phyloP scores from a whole-genome alignment of 2,797 vertebrate genomes.

The Phoebastria nigripes region DNA sequence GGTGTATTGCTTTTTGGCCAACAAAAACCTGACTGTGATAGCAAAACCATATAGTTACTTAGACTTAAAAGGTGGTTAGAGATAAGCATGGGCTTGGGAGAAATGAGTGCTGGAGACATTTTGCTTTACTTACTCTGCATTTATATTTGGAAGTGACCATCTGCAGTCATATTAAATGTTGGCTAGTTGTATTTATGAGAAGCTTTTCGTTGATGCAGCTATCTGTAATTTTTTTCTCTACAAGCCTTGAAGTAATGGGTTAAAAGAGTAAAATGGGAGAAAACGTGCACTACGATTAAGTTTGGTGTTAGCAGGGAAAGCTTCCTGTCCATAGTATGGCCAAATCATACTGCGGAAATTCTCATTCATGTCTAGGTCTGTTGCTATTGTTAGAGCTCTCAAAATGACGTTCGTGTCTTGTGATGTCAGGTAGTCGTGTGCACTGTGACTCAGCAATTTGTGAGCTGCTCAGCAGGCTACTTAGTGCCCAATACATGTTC shows the following conservation, averaged over 20 bases:
- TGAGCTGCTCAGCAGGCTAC: not conserved
- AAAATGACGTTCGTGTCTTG: not conserved
- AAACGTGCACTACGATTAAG: not conserved
- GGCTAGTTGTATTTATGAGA: not conserved
- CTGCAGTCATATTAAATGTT: not conserved
- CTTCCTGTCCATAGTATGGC: not conserved
- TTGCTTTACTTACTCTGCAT: not conserved
- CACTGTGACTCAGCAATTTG: conserved; percentile 41
- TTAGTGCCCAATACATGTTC: not conserved
- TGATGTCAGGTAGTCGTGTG: not conserved
- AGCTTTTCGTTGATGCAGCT: not conserved
- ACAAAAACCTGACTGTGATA: not conserved
- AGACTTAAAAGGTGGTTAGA: not conserved
- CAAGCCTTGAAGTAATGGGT: not conserved
- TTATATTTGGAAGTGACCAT: not conserved
- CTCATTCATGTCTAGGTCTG: not conserved
- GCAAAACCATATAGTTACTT: not conserved
- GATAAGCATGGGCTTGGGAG: not conserved
- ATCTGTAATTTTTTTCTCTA: not conserved
- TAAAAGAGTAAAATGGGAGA: not conserved
- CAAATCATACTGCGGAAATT: not conserved
- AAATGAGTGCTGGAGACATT: not conserved
- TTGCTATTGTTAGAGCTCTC: not conserved
- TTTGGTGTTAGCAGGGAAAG: not conserved
- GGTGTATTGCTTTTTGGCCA: not conserved